These are phyloP conservation scores for Drosophila anceps DNA, from an alignment of 2,888 invertebrate genomes.

Conservation along the genomic window DNA sequence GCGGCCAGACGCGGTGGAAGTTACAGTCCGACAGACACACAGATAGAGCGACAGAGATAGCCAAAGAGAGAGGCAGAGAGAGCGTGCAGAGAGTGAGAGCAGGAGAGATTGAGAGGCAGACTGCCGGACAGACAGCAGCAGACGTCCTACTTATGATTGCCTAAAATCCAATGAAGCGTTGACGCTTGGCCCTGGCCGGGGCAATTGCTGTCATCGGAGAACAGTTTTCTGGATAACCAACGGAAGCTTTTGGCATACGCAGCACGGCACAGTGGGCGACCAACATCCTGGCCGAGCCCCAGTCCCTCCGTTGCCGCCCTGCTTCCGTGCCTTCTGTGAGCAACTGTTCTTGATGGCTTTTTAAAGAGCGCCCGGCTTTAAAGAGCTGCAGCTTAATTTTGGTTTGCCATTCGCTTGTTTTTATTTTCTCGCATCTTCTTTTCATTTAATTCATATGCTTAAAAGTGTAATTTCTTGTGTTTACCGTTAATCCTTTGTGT, in stretches of 20 bases:
- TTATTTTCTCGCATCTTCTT: constrained; percentile 1
- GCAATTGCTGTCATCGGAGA: constrained; percentile 61
- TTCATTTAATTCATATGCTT: constrained; percentile 58
- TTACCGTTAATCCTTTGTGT: constrained; percentile 56
- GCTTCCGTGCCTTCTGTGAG: not conserved
- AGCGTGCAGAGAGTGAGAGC: not conserved
- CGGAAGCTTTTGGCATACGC: constrained; percentile 54
- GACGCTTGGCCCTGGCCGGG: constrained; percentile 37
- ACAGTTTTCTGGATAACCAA: constrained; percentile 49
- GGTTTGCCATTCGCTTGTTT: constrained; percentile 26
- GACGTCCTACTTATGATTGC: constrained; percentile 60
- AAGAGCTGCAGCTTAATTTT: constrained; percentile 25
- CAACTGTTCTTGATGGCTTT: constrained; percentile 7
- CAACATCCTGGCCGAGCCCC: not conserved
- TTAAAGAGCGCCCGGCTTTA: constrained; percentile 42
- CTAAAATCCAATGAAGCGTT: constrained; percentile 68
- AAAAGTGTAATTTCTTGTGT: constrained; percentile 58
- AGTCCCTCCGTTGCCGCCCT: not conserved
- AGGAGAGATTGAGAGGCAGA: not conserved
- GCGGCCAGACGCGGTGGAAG: constrained; percentile 27
- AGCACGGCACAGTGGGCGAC: constrained; percentile 34
- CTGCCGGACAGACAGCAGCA: constrained; percentile 13
- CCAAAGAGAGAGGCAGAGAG: not conserved
- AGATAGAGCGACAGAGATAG: not conserved
- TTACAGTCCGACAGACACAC: constrained; percentile 21